phyloP scores from a whole-genome alignment of 2,797 vertebrate species.

The Sebastes matsubarae region DNA sequence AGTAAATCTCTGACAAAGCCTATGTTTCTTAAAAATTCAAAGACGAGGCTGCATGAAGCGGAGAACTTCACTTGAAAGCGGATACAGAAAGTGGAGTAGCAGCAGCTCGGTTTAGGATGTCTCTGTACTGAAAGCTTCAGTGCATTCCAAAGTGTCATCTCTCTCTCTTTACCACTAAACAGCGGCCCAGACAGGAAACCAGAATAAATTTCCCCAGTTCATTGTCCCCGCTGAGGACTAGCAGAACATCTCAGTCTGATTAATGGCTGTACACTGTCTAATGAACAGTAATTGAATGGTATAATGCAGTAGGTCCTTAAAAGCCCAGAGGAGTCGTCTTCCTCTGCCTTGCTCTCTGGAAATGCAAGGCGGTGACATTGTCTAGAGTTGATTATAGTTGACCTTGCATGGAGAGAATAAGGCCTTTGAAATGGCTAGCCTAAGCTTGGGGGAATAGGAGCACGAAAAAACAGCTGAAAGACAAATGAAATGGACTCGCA shows the following conservation, averaged over 20 bases:
- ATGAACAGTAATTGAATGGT: constrained; percentile 88
- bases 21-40: constrained; percentile 65
- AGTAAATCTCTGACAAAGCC: constrained; percentile 75
- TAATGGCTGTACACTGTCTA: constrained; percentile 82
- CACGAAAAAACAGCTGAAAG: constrained; percentile 74
- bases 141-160: constrained; percentile 56
- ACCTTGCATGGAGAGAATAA: constrained; percentile 77
- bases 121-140: constrained; percentile 40
- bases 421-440: constrained; percentile 79
- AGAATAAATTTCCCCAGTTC: constrained; percentile 75
- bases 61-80: constrained; percentile 59
- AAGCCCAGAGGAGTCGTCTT: constrained; percentile 75
- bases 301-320: constrained; percentile 78
- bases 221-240: constrained; percentile 72
- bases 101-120: constrained; percentile 33
- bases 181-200: constrained; percentile 57
- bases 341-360: constrained; percentile 51
- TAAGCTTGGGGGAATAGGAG: constrained; percentile 74
- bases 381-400: constrained; percentile 82
- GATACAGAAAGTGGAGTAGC: constrained; percentile 23
- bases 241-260: constrained; percentile 82
- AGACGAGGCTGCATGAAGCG: constrained; percentile 30
- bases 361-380: constrained; percentile 75
- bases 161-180: constrained; percentile 50
- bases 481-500: constrained; percentile 77